Percentiles rank a stretch among this genome's conserved stretches.
Evolutionary conservation across 2,888 invertebrate genomes (phyloP).

Genomic region (Cephus sareptanus): DNA sequence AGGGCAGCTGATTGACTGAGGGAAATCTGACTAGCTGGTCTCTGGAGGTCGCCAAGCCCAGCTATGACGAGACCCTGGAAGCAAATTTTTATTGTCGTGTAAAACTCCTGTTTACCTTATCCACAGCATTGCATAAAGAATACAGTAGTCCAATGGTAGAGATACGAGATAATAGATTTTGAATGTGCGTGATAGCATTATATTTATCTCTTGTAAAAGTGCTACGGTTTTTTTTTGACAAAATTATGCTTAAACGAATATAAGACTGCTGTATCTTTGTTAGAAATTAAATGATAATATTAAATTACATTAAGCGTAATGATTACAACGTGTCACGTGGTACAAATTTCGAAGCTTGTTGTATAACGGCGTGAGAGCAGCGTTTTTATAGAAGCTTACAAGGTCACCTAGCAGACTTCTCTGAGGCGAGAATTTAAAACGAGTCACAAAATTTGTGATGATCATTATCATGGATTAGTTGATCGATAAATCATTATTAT

Average conservation of each 20-base stretch:
- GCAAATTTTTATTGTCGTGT: slow-evolving; percentile 22
- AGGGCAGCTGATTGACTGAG: slow-evolving; percentile 84
- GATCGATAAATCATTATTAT: too few relatives aligned
- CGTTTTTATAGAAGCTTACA: neutral
- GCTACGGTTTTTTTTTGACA: neutral
- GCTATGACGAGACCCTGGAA: slow-evolving; percentile 84
- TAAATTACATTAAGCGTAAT: neutral
- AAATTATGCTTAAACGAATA: neutral
- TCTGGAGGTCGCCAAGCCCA: slow-evolving; percentile 86
- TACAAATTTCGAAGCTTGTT: neutral
- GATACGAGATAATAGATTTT: too few relatives aligned
- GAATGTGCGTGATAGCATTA: too few relatives aligned
- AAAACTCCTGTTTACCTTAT: neutral
- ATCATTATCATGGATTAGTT: too few relatives aligned
- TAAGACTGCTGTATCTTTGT: neutral
- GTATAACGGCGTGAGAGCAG: neutral
- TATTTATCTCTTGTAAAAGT: neutral
- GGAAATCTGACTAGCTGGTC: slow-evolving; percentile 92
- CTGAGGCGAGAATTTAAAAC: neutral
- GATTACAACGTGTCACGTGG: neutral
- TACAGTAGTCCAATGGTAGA: neutral
- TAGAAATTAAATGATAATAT: neutral
- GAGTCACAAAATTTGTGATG: neutral
- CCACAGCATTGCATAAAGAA: neutral
- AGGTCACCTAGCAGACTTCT: neutral